Evolutionary conservation across 64 coral and sea anemone species (phyloP), one percentile per base, ranked within the genome.

Genomic region (Hydrozoanthus tunicans): DNA sequence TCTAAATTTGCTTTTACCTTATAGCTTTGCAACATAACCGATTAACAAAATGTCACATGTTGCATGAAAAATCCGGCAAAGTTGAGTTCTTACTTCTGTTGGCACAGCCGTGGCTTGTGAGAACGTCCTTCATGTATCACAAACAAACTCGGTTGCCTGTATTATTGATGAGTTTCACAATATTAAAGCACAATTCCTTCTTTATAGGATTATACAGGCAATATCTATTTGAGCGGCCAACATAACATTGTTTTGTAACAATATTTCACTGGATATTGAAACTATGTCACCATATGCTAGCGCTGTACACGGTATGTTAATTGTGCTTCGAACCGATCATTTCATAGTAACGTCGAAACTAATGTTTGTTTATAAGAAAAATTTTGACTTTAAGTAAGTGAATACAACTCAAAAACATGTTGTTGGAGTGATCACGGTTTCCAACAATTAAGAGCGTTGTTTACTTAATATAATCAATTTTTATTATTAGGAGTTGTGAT

Each of bases 401-500:
- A 82, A 53, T 66, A 26, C 13, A 62, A 54, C 10, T 88, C 13
- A 7, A 25, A 64, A 68, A 9, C 4, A 32, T 17, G 6, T 74
- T 74, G 56, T 43, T 9, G 56, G 6, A 73, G 56, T 51, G 54
- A 88, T 88, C 84, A 73, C 9, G 3, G 24, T 73, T 74, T 53
- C 84, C 80, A 43, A 59, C 32, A 43, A 72, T 88, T 57, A 57
- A 56, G 60, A 73, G 69, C 25, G 5, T 74, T 88, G 84, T 88
- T 58, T 88, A 73, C 24, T 75, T 88, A 51, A 26, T 26, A 74
- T 88, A 88, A 60, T 88, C 13, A 88, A 59, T 75, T 63, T 66
- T 82, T 75, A 25, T 86, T 59, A 59, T 86, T 73, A 73, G 59
- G 64, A 58, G 66, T 70, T 86, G 71, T 86, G 65, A 86, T 86